Base-by-base conservation (phyloP, 1,140 invertebrate genomes). In the Copidosoma floridanum region DNA sequence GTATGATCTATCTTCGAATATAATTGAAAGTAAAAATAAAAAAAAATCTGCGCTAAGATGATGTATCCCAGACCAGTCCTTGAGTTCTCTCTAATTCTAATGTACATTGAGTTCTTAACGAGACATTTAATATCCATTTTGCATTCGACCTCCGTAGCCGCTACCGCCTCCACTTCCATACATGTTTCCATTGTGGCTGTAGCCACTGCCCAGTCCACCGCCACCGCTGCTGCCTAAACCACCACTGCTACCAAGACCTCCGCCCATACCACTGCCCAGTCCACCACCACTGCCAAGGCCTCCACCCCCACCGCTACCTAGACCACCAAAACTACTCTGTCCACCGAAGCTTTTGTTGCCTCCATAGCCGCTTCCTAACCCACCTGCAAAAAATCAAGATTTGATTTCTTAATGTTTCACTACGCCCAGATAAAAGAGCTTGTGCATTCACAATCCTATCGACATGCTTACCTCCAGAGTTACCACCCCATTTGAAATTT, bases 71-170 rank as follows among this genome's bases (percentile, higher is more conserved):
- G 12, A 61, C 35, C 27, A 50, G 48, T 50, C 48, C 21, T 51
- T 40, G 18, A 58, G 37, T 62, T 63, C 48, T 61, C n/a, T 60
- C 43, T 50, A 43, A 55, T 40, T 46, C 18, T 61, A 64, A 48
- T 18, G 40, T 69, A 67, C 48, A 61, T 59, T 63, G 61, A 46
- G 24, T 43, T 46, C 21, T 11, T 40, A 35, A 52, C 43, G 18
- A 26, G 8, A 51, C 4, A 57, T 26, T 71, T 65, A 79, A 71
- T 80, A 80, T 16, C 74, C 73, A 55, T 79, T 80, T 68, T 76
- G 73, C n/a, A n/a, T n/a, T 65, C 74, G 74, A 21, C 74, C 70
- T 50, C 76, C 76, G 51, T 65, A 69, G 47, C 68, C 64, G 27
- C 73, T 63, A 46, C 70, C 59, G 23, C 68, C 55, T n/a, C n/a